Evolutionary conservation across 1,140 invertebrate genomes (phyloP), one percentile per base, ranked within the genome.

Genomic region (Sycophila sp.): DNA sequence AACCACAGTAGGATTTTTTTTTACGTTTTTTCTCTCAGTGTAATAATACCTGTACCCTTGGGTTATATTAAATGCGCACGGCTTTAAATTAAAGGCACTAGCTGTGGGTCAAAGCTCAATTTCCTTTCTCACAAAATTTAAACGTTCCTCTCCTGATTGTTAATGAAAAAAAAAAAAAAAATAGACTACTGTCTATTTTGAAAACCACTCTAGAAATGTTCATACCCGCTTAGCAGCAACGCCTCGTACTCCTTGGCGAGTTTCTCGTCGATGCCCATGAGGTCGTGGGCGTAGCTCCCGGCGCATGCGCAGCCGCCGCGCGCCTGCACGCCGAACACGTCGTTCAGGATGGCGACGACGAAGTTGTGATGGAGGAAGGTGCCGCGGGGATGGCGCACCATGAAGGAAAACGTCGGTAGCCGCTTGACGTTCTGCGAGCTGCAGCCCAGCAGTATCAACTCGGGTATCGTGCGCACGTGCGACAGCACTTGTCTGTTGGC

Each of bases 321-420:
- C 0, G 93, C 92, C 84, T 97, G 96, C 42, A 98, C 94, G 0
- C 96, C 96, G 80, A 96, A 97, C 10, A 98, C 89, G 79, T 98
- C 96, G 77, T 97, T 98, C 4, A 98, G 87, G 1, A 97, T 87
- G 2, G 94, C 92, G 75, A 92, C 93, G 0, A 97, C 91, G 83
- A 95, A 97, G 83, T 97, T 97, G 78, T 97, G 94, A 83, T 98
- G 96, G 0, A 97, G 89, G 79, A 94, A 96, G 2, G 91, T 91
- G 5, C 93, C 93, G 6, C 90, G 84, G 0, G 92, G 90, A 84
- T 97, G 93, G 63, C 92, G 89, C 36, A 98, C 91, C 83, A 97
- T 88, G 75, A 98, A 92, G 11, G 95, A 96, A 80, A 97, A 95
- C 32, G 96, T 91, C 2, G 95, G 92, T 8, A 96, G 84, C 36